Base-by-base conservation (phyloP, 2,113 vertebrate genomes). In the Nannobrachium achirus region DNA sequence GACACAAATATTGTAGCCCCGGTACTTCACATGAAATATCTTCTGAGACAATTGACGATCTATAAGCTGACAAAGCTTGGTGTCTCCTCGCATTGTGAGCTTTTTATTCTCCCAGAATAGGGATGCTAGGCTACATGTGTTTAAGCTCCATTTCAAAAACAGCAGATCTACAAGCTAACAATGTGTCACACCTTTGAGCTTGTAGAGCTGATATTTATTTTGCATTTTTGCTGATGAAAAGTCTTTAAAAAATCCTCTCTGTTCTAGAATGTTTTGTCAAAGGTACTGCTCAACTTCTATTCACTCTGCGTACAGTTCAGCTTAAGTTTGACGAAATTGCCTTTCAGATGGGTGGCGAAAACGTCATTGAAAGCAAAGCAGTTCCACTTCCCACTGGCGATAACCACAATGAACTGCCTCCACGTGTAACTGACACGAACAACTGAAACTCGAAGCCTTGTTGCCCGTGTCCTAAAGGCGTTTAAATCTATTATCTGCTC, bases 281-380 rank as follows among this genome's bases (percentile, higher is more conserved):
- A 8, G 40, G 45, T 15, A 55, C 59, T 51, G 46, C 48, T 59
- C 40, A 20, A 19, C 8, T 1, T 7, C n/a, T n/a, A n/a, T n/a
- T n/a, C 2, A 19, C 56, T 61, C 45, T 44, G 68, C 60, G 7
- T 11, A 33, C 25, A 41, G 48, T 40, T 59, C 39, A 33, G 0
- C n/a, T 56, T 18, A 1, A 63, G 63, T 41, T n/a, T 15, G 67
- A 42, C 6, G 8, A 72, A 75, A 63, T 39, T 25, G 68, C 46
- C 44, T 56, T 38, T 7, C 10, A 56, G 56, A 70, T 45, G 66
- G 60, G 57, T 59, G 77, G 56, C 19, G 10, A 60, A 58, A 48
- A 58, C 64, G n/a, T 45, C 53, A 66, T 14, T 56, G 58, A 75
- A 82, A 75, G 55, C 65, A 63, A 73, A 62, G 80, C 59, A 78